A percentile compares a stretch with the other conserved stretches of the same genome.
Evolutionary conservation across 64 coral and sea anemone genomes (phyloP).

Genomic region (Stylophora pistillata): DNA sequence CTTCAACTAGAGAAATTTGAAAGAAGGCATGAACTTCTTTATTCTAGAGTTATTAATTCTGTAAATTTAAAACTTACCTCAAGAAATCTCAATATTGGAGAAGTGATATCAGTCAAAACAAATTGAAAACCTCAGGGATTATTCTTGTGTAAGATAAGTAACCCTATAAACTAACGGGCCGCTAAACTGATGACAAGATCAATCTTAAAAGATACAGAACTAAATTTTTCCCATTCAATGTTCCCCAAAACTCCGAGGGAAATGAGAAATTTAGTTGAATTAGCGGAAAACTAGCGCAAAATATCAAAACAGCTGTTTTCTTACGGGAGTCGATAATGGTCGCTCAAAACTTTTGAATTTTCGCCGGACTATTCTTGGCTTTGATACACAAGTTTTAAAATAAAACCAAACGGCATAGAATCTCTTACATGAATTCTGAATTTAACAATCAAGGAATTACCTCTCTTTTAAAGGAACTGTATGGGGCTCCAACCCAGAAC

Average conservation of each 20-base stretch:
- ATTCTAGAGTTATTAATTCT: not conserved
- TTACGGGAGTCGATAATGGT: too few relatives aligned
- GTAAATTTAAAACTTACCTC: not conserved
- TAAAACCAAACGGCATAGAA: not conserved
- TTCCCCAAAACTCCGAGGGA: not conserved
- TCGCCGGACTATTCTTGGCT: not conserved
- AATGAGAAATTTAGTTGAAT: not conserved
- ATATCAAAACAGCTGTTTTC: not conserved
- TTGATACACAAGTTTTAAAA: not conserved
- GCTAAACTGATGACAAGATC: not conserved
- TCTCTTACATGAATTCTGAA: not conserved
- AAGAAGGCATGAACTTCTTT: not conserved
- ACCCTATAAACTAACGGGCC: not conserved
- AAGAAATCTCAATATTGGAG: not conserved
- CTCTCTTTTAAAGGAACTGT: slow-evolving; percentile 58
- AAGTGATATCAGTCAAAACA: not conserved
- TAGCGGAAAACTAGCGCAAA: not conserved
- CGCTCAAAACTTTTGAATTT: not conserved
- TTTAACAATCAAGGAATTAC: not conserved
- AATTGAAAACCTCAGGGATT: not conserved
- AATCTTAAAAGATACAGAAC: not conserved
- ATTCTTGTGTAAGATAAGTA: not conserved
- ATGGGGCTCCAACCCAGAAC: slow-evolving; percentile 62
- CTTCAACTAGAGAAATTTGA: too few relatives aligned
- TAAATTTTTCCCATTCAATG: not conserved